These are phyloP conservation scores for Mormyrus lacerda DNA, from an alignment of 2,113 vertebrate genomes.

Conservation along the genomic window DNA sequence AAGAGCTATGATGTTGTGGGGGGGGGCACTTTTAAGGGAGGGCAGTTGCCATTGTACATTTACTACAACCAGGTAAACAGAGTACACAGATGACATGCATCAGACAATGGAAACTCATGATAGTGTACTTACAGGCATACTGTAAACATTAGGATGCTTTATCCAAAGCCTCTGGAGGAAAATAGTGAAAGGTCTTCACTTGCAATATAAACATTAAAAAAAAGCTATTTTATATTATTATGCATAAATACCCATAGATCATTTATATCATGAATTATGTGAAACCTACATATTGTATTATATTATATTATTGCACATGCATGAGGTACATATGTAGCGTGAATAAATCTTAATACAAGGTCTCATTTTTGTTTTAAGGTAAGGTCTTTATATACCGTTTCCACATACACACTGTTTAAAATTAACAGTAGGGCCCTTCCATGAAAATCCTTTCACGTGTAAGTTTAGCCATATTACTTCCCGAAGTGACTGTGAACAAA, in stretches of 20 bases:
- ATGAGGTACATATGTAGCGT: background rate
- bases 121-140: background rate
- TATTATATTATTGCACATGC: background rate
- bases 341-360: conserved; percentile 1
- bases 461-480: conserved; percentile 4
- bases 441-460: background rate
- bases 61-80: background rate
- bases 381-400: background rate
- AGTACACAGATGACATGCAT: background rate
- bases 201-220: background rate
- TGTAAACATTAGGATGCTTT: background rate
- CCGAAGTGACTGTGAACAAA: background rate
- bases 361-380: background rate
- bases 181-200: background rate
- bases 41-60: background rate
- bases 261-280: background rate
- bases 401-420: background rate
- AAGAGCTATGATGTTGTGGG: background rate
- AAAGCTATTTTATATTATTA: background rate
- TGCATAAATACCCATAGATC: background rate
- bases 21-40: background rate
- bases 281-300: background rate
- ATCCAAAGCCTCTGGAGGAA: background rate
- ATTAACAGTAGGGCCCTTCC: too few relatives aligned
- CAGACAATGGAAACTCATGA: background rate